phyloP scores from a whole-genome alignment of 2,888 invertebrate genomes.

The Gerris lacustris region DNA sequence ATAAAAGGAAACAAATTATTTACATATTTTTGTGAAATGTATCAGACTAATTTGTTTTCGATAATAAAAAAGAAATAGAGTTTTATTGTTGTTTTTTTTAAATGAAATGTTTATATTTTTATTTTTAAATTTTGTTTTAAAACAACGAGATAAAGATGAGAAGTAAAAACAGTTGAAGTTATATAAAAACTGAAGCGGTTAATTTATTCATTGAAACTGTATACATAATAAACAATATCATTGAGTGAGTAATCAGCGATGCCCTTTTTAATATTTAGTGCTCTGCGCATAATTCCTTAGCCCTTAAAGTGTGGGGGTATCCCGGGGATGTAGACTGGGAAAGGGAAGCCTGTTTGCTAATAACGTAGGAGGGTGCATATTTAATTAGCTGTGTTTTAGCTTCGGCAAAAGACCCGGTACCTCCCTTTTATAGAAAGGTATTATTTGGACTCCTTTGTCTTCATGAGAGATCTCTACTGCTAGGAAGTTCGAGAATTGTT shows the following conservation, averaged over 20 bases:
- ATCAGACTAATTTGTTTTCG: no score
- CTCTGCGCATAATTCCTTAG: constrained; percentile 2
- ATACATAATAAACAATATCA: constrained; percentile 9
- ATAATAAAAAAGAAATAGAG: no score
- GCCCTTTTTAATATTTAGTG: constrained; percentile 10
- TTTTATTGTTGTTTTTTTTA: no score
- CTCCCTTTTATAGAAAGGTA: background rate
- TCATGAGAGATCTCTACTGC: background rate
- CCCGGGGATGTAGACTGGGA: background rate
- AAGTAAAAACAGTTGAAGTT: background rate
- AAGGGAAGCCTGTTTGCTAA: constrained; percentile 1
- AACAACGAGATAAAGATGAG: no score
- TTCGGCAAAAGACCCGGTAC: background rate
- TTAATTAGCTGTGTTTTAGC: constrained; percentile 7
- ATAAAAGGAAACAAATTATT: no score
- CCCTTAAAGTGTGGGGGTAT: background rate
- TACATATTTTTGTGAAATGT: no score
- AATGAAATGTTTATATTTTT: no score
- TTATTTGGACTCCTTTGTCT: constrained; percentile 2
- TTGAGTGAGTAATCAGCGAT: constrained; percentile 9
- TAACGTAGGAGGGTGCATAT: constrained; percentile 7
- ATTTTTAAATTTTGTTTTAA: no score
- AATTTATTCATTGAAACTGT: constrained; percentile 11
- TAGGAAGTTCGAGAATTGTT: background rate
- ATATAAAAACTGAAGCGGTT: background rate